Base-by-base conservation (phyloP, 2,888 invertebrate genomes). In the Sylvicola cinctus region DNA sequence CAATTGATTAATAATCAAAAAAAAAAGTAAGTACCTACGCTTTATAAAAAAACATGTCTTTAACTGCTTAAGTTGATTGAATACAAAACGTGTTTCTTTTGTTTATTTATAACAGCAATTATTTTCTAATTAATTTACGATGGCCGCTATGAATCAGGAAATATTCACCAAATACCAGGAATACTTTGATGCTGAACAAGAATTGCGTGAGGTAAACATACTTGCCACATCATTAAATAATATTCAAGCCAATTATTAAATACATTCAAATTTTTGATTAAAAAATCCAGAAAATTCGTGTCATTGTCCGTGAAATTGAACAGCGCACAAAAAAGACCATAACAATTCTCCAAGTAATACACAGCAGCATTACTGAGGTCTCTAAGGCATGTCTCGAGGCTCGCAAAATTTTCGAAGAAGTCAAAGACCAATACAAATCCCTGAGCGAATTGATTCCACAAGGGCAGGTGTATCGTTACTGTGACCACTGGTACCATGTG, bases 401-500 rank as follows among this genome's bases (percentile, higher is more conserved):
- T 1, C 61, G 79, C 16, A 60, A 67, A 41, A 50, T 71, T 36
- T 77, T 87, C 47, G 68, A 65, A 30, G 65, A 66, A 35, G 70
- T 83, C 0, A 61, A 66, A 6, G 55, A 61, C 16, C 70, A 74
- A 11, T 85, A 77, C 48, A 50, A 53, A 3, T 66, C 64, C 41
- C 58, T 90, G 28, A 65, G 70, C 14, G 51, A 58, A 29, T 62
- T 76, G 35, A 66, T 90, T 23, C 83, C 85, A 1, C 41, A 60
- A 2, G 73, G 74, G 32, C 80, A 87, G 46, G 90, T 81, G 57
- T 88, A 83, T 55, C 68, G 83, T 70, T 91, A 76, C 50, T 74
- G 83, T 42, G 88, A 90, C 46, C 81, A 83, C 46, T 91, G 90
- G 90, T 66, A 77, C 27, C 77, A 66, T 49, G 73, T 75, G 39